Evolutionary conservation across 2,113 vertebrate genomes (phyloP), one percentile per base, ranked within the genome.

Genomic region (Trochalopteron elliotii): DNA sequence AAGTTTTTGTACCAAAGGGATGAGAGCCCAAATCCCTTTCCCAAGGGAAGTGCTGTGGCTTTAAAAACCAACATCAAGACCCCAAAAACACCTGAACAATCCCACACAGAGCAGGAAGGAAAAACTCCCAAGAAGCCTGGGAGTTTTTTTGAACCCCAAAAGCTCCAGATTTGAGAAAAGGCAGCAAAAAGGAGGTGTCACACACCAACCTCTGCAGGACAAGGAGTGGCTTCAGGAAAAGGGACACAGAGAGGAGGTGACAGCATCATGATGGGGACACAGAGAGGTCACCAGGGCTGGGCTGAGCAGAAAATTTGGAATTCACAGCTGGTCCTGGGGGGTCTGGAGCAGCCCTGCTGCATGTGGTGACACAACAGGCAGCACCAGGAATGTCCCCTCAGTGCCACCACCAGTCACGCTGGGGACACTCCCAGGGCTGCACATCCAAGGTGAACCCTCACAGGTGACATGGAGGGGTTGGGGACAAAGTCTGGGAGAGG

Each of bases 251-350:
- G 42, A 23, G 33, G 53, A 37, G n/a, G 75, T 8, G 30, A 44
- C 64, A 83, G 33, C n/a, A n/a, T n/a, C n/a, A n/a, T n/a, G n/a
- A 7, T 23, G 33, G 56, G 56, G 56, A 56, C 87, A 25, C 53
- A 76, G 57, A 78, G 64, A 79, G 52, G 55, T 70, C 91, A 78
- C 79, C 55, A 33, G 68, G 50, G 42, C 1, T 10, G 30, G 74
- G 71, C 78, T 44, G 27, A 22, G 30, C 52, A 42, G 16, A 7
- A 84, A 94, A 76, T 91, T 72, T 42, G 65, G 79, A 56, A 75
- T 96, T 97, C 97, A 77, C 95, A 97, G 97, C 95, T 90, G 83
- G 35, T 84, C 72, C 37, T 22, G 22, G 45, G 45, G 70, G 44
- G 25, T 70, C 39, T 75, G 52, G 52, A 55, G 52, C 17, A 19